These are phyloP conservation scores for Oryzias dopingdopingensis DNA, from an alignment of 2,797 vertebrate genomes.

Conservation along the genomic window DNA sequence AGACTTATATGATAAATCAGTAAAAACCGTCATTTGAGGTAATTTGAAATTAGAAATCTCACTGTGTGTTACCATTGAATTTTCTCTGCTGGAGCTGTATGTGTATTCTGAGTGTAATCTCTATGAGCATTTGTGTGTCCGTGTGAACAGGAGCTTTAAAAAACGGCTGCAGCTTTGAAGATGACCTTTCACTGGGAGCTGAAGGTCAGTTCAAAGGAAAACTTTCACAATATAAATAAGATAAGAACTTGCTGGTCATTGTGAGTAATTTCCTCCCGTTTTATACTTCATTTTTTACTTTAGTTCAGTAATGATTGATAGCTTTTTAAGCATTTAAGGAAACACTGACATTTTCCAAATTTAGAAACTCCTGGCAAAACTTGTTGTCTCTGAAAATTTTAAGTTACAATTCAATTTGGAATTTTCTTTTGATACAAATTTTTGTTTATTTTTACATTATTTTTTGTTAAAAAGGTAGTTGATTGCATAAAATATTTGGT, in stretches of 20 bases:
- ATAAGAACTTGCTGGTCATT: conserved; percentile 46
- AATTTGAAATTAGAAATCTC: too few species aligned
- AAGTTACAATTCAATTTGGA: too few species aligned
- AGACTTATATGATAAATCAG: too few species aligned
- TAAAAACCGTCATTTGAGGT: too few species aligned
- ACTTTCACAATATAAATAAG: conserved; percentile 32
- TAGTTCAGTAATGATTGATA: background rate
- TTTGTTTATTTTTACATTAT: too few species aligned
- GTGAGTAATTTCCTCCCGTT: conserved; percentile 35
- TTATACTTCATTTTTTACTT: conserved; percentile 2
- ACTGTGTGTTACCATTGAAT: background rate
- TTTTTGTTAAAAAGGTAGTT: too few species aligned
- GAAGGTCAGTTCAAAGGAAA: conserved; percentile 83
- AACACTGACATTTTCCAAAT: conserved; percentile 20
- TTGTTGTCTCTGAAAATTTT: too few species aligned
- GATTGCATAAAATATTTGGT: too few species aligned
- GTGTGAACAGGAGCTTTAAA: conserved; percentile 70
- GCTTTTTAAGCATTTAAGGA: background rate
- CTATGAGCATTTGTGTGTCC: conserved; percentile 5
- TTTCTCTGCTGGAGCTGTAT: conserved; percentile 2
- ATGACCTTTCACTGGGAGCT: conserved; percentile 97
- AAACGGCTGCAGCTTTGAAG: conserved; percentile 98
- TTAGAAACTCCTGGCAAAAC: too few species aligned
- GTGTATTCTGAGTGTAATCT: conserved; percentile 6
- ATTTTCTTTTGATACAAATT: too few species aligned